Evolutionary conservation across 1,140 invertebrate genomes (phyloP).

Genomic region (Pseudachorutes palmiensis): DNA sequence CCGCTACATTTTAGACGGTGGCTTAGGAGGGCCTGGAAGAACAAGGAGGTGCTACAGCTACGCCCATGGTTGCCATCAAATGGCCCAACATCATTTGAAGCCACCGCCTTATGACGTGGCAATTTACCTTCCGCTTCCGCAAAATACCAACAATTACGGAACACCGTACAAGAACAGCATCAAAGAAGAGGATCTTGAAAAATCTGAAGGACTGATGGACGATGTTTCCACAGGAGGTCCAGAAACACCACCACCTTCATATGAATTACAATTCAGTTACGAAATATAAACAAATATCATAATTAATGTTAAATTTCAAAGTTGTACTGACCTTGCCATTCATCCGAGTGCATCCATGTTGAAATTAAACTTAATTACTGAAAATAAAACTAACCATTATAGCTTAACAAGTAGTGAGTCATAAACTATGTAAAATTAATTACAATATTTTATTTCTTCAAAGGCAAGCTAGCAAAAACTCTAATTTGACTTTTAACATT

Average conservation of each 20-base stretch:
- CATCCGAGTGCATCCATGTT: no score
- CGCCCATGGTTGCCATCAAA: background rate
- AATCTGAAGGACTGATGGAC: background rate
- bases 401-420: no score
- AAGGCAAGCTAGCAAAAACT: no score
- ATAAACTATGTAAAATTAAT: no score
- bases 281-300: background rate
- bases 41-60: background rate
- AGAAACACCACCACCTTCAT: background rate
- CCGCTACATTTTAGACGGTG: background rate
- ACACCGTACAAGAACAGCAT: background rate
- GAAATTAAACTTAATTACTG: no score
- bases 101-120: slow-evolving; percentile 36
- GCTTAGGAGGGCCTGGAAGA: slow-evolving; percentile 2
- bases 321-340: background rate
- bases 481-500: no score
- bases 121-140: slow-evolving; percentile 29
- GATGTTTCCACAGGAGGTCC: background rate
- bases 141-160: background rate
- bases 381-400: no score
- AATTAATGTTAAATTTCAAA: background rate
- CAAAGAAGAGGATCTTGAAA: background rate
- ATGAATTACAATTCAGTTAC: slow-evolving; percentile 3
- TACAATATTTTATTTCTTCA: no score
- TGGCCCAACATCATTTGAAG: background rate